phyloP scores from a whole-genome alignment of 1,140 invertebrate genomes.

The Pseudomyrmex gracilis region DNA sequence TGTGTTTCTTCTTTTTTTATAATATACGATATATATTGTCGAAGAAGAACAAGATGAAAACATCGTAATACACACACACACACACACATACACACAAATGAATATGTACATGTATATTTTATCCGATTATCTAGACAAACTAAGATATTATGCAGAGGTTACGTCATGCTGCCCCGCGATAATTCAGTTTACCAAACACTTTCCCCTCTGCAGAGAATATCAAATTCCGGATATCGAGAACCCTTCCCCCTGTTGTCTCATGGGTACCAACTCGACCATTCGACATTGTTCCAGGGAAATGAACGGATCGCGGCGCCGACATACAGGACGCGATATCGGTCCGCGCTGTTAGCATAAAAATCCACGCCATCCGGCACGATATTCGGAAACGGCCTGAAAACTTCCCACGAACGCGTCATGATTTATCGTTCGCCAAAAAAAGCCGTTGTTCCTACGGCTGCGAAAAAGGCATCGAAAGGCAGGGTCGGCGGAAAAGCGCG shows the following conservation, averaged over 20 bases:
- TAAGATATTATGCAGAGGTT: conserved; percentile 23
- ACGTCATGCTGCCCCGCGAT: not conserved
- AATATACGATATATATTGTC: not conserved
- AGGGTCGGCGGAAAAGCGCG: conserved; percentile 60
- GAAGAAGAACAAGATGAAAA: not conserved
- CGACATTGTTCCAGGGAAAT: conserved; percentile 20
- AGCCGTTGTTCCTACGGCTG: conserved; percentile 63
- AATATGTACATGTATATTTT: too few relatives aligned
- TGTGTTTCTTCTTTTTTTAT: not conserved
- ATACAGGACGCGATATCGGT: conserved; percentile 46
- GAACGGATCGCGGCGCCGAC: conserved; percentile 6
- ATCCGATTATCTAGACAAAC: not conserved
- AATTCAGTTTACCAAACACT: conserved; percentile 9
- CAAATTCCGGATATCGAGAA: conserved; percentile 21
- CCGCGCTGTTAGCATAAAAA: conserved; percentile 80
- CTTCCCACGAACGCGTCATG: conserved; percentile 73
- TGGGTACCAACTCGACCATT: conserved; percentile 41
- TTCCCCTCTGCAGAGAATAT: not conserved
- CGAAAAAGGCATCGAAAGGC: conserved; percentile 34
- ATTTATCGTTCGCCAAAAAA: conserved; percentile 75
- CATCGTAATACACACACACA: not conserved
- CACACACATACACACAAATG: too few relatives aligned
- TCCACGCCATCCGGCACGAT: conserved; percentile 74
- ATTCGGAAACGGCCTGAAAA: conserved; percentile 68
- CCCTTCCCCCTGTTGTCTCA: not conserved